phyloP scores from a whole-genome alignment of 2,113 vertebrate genomes.

The Coreoperca whiteheadi region DNA sequence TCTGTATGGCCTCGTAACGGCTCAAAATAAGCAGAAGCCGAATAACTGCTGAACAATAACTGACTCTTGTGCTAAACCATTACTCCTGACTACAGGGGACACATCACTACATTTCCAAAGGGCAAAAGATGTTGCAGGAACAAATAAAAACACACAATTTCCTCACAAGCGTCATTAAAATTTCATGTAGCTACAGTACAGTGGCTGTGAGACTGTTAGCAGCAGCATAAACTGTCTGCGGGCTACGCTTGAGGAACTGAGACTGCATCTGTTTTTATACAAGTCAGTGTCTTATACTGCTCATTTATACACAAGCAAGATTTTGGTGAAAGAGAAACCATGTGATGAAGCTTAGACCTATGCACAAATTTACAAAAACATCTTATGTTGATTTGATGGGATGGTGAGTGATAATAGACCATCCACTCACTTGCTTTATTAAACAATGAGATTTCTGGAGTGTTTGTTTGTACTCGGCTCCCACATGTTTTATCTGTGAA shows the following conservation, averaged over 20 bases:
- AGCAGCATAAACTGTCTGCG: slow-evolving; percentile 15
- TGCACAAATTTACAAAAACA: neutral
- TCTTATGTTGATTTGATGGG: neutral
- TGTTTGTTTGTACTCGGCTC: slow-evolving; percentile 3
- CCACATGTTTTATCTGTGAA: neutral
- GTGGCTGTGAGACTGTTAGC: neutral
- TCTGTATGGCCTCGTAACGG: neutral
- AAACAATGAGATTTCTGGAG: neutral
- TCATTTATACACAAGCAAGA: neutral
- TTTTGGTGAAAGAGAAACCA: neutral
- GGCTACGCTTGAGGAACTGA: slow-evolving; percentile 11
- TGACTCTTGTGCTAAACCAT: neutral
- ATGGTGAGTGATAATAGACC: neutral
- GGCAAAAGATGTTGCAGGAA: slow-evolving; percentile 16
- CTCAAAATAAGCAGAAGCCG: neutral
- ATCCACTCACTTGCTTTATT: slow-evolving; percentile 12
- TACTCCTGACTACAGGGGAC: neutral
- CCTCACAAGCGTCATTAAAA: slow-evolving; percentile 31
- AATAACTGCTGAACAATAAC: neutral
- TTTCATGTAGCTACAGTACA: slow-evolving; percentile 1
- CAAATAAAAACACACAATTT: slow-evolving; percentile 32
- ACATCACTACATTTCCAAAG: slow-evolving; percentile 8
- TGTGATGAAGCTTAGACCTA: neutral
- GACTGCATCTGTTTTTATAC: slow-evolving; percentile 15
- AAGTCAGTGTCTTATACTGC: neutral